Evolutionary conservation across 2,888 invertebrate genomes (phyloP).

Genomic region (Leucoptera coffeella): DNA sequence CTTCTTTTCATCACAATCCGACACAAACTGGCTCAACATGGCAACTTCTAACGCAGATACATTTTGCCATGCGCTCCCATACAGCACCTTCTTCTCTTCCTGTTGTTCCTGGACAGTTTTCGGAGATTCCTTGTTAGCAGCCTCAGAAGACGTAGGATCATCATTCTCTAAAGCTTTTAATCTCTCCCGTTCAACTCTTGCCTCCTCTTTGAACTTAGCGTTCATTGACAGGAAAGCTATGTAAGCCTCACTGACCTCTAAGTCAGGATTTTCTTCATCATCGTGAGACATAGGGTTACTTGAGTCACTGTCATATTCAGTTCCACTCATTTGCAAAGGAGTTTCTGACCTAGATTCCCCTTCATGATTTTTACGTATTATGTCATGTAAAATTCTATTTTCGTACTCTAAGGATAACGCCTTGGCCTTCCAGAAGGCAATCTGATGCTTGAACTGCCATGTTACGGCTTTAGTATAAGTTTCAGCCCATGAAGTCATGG

Average conservation of each 20-base stretch:
- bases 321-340: background rate
- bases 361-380: conserved; percentile 24
- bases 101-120: conserved; percentile 18
- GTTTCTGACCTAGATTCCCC: background rate
- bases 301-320: too few relatives aligned
- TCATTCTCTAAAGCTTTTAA: conserved; percentile 10
- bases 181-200: conserved; percentile 18
- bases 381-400: conserved; percentile 47
- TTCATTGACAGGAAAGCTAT: conserved; percentile 56
- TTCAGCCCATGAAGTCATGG: conserved; percentile 36
- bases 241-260: conserved; percentile 59
- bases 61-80: conserved; percentile 59
- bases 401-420: conserved; percentile 52
- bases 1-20: conserved; percentile 52
- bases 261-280: conserved; percentile 15
- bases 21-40: conserved; percentile 59
- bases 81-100: conserved; percentile 43
- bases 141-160: conserved; percentile 10
- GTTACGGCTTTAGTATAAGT: conserved; percentile 26
- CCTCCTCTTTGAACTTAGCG: conserved; percentile 43
- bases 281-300: conserved; percentile 5
- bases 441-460: conserved; percentile 50
- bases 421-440: conserved; percentile 57
- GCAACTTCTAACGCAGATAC: conserved; percentile 71
- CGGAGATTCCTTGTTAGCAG: conserved; percentile 10